phyloP scores from a whole-genome alignment of 2,113 vertebrate species.

The Thalassoma bifasciatum region DNA sequence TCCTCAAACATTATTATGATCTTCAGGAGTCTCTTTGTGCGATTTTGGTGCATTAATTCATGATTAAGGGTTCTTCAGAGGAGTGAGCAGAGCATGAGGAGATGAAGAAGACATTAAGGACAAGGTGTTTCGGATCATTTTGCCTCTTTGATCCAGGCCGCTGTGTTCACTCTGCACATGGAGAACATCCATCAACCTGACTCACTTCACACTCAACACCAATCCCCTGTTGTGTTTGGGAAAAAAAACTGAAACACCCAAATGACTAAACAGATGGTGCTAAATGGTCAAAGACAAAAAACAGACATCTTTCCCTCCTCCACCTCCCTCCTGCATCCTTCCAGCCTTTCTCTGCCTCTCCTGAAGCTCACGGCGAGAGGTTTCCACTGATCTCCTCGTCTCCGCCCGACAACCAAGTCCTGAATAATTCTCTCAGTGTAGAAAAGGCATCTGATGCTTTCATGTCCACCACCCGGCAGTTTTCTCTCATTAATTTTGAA shows the following conservation, averaged over 20 bases:
- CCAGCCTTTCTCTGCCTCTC: constrained; percentile 18
- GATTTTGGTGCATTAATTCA: neutral
- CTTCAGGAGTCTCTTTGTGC: neutral
- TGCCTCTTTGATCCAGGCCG: constrained; percentile 14
- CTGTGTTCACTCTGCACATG: constrained; percentile 49
- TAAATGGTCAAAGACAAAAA: constrained; percentile 44
- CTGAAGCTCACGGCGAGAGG: constrained; percentile 39
- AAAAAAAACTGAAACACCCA: constrained; percentile 30
- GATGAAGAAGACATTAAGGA: neutral
- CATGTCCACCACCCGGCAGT: constrained; percentile 58
- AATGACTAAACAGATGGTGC: constrained; percentile 60
- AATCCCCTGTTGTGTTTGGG: constrained; percentile 33
- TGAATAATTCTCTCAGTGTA: constrained; percentile 75
- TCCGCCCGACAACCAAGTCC: constrained; percentile 59
- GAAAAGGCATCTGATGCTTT: constrained; percentile 60
- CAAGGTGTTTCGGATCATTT: neutral
- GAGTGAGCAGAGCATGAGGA: neutral
- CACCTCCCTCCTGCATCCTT: constrained; percentile 13
- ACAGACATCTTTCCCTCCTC: constrained; percentile 9
- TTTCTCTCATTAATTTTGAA: constrained; percentile 76
- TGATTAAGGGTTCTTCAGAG: neutral
- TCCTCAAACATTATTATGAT: neutral
- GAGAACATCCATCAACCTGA: constrained; percentile 58
- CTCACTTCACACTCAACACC: constrained; percentile 19
- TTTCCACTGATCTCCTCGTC: constrained; percentile 60